Conservation (phyloP, 2,797 vertebrate species). For the Brotogeris chrysoptera region DNA sequence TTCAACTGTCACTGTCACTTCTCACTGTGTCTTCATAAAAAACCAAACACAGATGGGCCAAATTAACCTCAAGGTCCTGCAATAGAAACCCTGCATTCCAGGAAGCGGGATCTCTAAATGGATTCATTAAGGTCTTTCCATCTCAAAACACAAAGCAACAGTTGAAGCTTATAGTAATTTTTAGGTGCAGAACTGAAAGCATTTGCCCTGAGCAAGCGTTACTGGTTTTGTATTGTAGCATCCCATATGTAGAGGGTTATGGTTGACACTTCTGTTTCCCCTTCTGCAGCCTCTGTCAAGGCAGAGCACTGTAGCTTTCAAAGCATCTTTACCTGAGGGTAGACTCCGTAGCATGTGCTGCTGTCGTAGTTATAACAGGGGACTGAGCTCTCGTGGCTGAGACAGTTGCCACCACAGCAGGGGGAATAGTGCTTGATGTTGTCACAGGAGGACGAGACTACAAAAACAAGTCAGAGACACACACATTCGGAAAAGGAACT, state of each 20-base stretch:
- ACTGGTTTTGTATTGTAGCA: neutral
- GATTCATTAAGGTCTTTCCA: neutral
- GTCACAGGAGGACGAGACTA: constrained; percentile 93
- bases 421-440: constrained; percentile 90
- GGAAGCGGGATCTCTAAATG: neutral
- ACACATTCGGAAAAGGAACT: neutral
- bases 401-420: constrained; percentile 93
- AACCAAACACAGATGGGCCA: neutral
- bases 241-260: neutral
- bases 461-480: neutral
- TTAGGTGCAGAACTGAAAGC: neutral
- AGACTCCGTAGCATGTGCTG: constrained; percentile 89
- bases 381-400: constrained; percentile 93
- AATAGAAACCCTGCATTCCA: neutral
- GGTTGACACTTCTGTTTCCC: fast-evolving
- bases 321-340: constrained; percentile 82
- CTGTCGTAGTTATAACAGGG: constrained; percentile 90
- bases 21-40: neutral
- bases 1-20: neutral
- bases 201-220: neutral
- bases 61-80: neutral
- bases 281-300: neutral
- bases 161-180: neutral
- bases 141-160: neutral
- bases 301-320: neutral